Evolutionary conservation across 2,888 invertebrate species (phyloP).

Genomic region (Silvanus unidentatus): DNA sequence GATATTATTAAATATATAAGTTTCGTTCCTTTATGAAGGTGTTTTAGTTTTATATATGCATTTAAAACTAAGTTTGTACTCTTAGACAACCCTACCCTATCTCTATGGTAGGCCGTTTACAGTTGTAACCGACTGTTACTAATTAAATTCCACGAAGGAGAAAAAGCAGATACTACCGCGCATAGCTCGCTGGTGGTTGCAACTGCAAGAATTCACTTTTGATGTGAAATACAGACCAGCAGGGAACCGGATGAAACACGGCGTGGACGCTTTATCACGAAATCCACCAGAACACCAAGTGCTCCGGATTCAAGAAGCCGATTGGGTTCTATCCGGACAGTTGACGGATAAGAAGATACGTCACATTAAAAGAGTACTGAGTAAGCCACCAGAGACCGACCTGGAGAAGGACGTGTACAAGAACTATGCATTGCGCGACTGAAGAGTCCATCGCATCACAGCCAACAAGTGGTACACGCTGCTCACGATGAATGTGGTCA

Average conservation of each 20-base stretch:
- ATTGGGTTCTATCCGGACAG: slow-evolving; percentile 24
- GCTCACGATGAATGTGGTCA: no score
- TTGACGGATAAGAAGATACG: slow-evolving; percentile 20
- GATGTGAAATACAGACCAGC: slow-evolving; percentile 15
- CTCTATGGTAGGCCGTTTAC: slow-evolving; percentile 28
- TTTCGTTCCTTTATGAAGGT: no score
- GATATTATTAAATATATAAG: no score
- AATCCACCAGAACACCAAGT: no score
- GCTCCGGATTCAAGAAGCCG: slow-evolving; percentile 18
- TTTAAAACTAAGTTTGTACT: no score
- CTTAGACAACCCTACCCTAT: no score
- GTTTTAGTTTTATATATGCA: no score
- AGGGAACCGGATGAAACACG: slow-evolving; percentile 5
- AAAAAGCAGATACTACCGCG: slow-evolving; percentile 31
- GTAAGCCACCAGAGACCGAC: slow-evolving; percentile 16
- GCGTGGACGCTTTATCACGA: no score
- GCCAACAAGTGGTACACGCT: no score
- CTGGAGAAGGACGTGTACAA: slow-evolving; percentile 14
- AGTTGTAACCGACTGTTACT: slow-evolving; percentile 34
- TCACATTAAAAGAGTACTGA: slow-evolving; percentile 13
- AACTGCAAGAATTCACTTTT: slow-evolving; percentile 17
- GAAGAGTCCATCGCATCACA: slow-evolving; percentile 19
- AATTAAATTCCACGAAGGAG: slow-evolving; percentile 25
- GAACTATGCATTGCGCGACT: slow-evolving; percentile 15
- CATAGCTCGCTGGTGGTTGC: slow-evolving; percentile 27